Percentiles rank a stretch among this genome's conserved stretches.
These are phyloP conservation scores for Rhagonycha lutea DNA, from an alignment of 2,888 invertebrate genomes.

Conservation along the genomic window DNA sequence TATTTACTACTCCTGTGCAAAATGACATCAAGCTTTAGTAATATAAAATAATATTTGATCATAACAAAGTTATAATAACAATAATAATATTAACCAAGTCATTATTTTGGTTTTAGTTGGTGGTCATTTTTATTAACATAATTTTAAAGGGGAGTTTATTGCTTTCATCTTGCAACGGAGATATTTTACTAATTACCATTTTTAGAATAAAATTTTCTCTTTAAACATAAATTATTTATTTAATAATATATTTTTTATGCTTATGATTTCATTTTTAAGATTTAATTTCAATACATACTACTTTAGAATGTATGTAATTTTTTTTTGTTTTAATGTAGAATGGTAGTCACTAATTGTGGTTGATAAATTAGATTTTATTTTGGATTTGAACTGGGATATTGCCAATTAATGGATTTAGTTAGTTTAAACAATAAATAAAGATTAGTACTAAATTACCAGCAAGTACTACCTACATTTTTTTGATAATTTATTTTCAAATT, in stretches of 20 bases:
- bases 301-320: slow-evolving; percentile 35
- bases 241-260: slow-evolving; percentile 10
- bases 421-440: not conserved
- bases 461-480: not conserved
- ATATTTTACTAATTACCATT: slow-evolving; percentile 11
- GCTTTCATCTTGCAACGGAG: slow-evolving; percentile 45
- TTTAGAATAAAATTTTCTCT: not conserved
- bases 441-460: not conserved
- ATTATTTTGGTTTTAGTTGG: not conserved
- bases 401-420: not conserved
- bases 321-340: slow-evolving; percentile 11
- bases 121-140: not conserved
- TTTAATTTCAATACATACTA: slow-evolving; percentile 30
- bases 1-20: slow-evolving; percentile 46
- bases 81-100: slow-evolving; percentile 30
- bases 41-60: slow-evolving; percentile 4
- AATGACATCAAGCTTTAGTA: slow-evolving; percentile 44
- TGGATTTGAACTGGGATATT: not conserved
- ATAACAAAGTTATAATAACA: slow-evolving; percentile 1
- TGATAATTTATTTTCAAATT: not conserved
- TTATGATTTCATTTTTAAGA: slow-evolving; percentile 16
- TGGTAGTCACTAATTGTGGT: slow-evolving; percentile 22
- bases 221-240: slow-evolving; percentile 1
- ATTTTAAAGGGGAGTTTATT: slow-evolving; percentile 18
- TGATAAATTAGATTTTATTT: slow-evolving; percentile 4